A percentile compares a stretch with the other conserved stretches of the same genome.
These are phyloP conservation scores for Lophura nycthemera DNA, from an alignment of 2,113 vertebrate species.

Conservation along the genomic window DNA sequence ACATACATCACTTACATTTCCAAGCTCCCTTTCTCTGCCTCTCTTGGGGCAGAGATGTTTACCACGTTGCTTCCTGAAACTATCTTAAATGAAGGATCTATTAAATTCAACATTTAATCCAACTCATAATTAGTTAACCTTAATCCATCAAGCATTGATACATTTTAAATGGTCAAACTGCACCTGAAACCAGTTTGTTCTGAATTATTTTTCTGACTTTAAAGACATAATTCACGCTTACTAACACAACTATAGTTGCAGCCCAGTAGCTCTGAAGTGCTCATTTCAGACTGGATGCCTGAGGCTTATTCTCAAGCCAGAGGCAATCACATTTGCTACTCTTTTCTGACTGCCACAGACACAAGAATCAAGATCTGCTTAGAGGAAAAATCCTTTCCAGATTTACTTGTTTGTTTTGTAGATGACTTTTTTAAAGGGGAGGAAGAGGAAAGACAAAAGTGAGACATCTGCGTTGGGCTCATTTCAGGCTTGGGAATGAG, in stretches of 20 bases:
- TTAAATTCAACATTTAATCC: neutral
- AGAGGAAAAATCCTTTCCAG: neutral
- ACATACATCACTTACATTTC: neutral
- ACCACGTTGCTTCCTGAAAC: neutral
- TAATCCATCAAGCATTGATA: neutral
- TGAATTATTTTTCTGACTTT: neutral
- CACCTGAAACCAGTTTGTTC: neutral
- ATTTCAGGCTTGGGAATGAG: neutral
- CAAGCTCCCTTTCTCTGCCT: neutral
- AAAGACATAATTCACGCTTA: constrained; percentile 1
- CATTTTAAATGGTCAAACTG: neutral
- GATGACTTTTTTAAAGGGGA: neutral
- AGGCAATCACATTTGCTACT: neutral
- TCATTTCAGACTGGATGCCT: neutral
- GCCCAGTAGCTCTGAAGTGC: neutral
- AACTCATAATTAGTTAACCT: neutral
- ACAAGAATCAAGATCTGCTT: neutral
- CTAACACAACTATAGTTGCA: neutral
- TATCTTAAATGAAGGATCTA: neutral
- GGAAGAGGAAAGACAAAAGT: neutral
- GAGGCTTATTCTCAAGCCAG: neutral
- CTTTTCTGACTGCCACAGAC: neutral
- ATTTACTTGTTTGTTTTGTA: neutral
- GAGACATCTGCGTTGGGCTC: neutral
- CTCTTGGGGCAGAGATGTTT: neutral